These are phyloP conservation scores for Dermatophagoides farinae DNA, from an alignment of 1,140 invertebrate genomes.

Conservation along the genomic window DNA sequence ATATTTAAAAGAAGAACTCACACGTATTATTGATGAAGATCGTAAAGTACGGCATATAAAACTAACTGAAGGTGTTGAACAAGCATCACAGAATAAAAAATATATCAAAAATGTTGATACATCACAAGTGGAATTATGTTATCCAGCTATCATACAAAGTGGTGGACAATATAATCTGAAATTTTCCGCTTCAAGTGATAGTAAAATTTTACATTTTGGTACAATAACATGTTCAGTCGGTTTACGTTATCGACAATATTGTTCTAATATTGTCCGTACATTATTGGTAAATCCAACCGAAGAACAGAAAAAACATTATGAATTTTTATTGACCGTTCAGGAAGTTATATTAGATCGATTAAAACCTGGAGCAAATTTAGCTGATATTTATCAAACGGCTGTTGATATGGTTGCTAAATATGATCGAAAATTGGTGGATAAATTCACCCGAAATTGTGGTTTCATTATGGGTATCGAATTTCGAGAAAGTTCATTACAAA, in stretches of 20 bases:
- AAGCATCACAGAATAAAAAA: slow-evolving; percentile 75
- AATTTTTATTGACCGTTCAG: slow-evolving; percentile 72
- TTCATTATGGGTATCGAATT: slow-evolving; percentile 98
- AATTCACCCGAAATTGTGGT: slow-evolving; percentile 81
- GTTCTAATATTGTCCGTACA: slow-evolving; percentile 95
- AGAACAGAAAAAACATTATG: slow-evolving; percentile 59
- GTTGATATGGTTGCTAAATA: slow-evolving; percentile 64
- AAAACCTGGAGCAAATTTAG: slow-evolving; percentile 57
- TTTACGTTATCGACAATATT: slow-evolving; percentile 87
- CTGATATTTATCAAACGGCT: slow-evolving; percentile 68
- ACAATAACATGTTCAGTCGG: slow-evolving; percentile 87
- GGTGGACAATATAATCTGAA: slow-evolving; percentile 92
- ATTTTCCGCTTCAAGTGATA: slow-evolving; percentile 80
- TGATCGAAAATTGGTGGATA: slow-evolving; percentile 63
- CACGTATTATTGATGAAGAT: slow-evolving; percentile 95
- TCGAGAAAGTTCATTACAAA: slow-evolving; percentile 72
- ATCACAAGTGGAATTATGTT: slow-evolving; percentile 81
- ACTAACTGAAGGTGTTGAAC: slow-evolving; percentile 78
- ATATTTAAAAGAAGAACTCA: slow-evolving; percentile 89
- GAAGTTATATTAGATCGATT: slow-evolving; percentile 72
- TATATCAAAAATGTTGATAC: slow-evolving; percentile 69
- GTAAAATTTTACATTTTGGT: slow-evolving; percentile 84
- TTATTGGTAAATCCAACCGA: slow-evolving; percentile 82
- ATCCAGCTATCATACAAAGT: slow-evolving; percentile 93
- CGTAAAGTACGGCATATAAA: slow-evolving; percentile 75